phyloP scores from a whole-genome alignment of 2,888 invertebrate species.

The Dynastes grantii region DNA sequence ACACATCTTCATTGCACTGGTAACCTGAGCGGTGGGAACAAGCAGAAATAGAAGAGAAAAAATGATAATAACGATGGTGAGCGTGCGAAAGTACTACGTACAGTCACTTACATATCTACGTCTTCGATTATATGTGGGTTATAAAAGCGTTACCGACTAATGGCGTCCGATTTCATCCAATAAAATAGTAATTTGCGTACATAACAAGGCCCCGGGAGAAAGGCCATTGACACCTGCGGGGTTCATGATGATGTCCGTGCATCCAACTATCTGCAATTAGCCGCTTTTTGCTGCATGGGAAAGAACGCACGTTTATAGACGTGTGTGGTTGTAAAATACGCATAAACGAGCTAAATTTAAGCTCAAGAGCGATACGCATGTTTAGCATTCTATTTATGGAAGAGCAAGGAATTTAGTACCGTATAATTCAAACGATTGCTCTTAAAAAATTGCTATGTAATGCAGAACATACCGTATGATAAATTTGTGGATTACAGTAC shows the following conservation, averaged over 20 bases:
- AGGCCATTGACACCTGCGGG: conserved; percentile 1
- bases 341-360: too few relatives aligned
- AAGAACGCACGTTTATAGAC: not conserved
- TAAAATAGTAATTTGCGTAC: conserved; percentile 21
- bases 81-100: not conserved
- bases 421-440: not conserved
- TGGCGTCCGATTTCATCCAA: conserved; percentile 16
- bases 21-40: not conserved
- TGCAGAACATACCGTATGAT: not conserved
- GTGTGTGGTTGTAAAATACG: too few relatives aligned
- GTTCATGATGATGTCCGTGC: conserved; percentile 10
- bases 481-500: too few relatives aligned
- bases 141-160: conserved; percentile 17
- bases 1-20: too few relatives aligned
- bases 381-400: too few relatives aligned
- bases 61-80: not conserved
- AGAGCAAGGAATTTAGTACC: too few relatives aligned
- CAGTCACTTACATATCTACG: too few relatives aligned
- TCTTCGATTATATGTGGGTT: conserved; percentile 1
- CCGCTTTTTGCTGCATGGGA: not conserved
- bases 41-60: not conserved
- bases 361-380: too few relatives aligned
- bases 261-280: not conserved
- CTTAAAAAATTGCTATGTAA: not conserved
- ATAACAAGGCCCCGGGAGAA: not conserved